Base-by-base conservation (phyloP, 2,113 vertebrate species). In the Hydrolagus affinis region DNA sequence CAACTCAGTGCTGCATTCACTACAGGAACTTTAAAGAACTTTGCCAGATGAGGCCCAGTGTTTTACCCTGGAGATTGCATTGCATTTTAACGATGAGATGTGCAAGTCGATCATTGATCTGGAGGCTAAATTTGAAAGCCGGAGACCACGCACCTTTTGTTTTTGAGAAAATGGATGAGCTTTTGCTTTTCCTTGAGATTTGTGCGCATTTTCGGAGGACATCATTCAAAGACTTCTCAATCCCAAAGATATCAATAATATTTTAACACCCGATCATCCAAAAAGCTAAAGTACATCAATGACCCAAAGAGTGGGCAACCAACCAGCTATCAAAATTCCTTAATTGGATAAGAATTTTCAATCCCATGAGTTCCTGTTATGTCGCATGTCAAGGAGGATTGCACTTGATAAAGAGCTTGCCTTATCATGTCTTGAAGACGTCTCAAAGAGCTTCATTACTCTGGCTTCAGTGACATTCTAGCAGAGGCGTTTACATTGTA, bases 161-260 rank as follows among this genome's bases (percentile, higher is more conserved):
- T 75, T 75, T 75, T 75, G 72, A 75, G 72, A 75, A 75, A 75
- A 75, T 75, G 8, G 21, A 75, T 28, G 72, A 75, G 32, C 72
- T 75, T 23, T 30, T 75, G 72, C 32, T 75, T 75, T 23, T 75
- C 72, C 32, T 75, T 75, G 72, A 75, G 72, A 12, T 23, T 28
- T 23, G 32, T 75, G 32, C 14, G 10, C 44, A 23, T 8, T 70
- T 70, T 70, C 11, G 69, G 69, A 70, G 69, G 69, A 70, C 17
- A 70, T 6, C 4, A 70, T 23, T 70, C 69, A 70, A 12, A 6
- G 69, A 0, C 44, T 44, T 44, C 23, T 70, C 72, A 75, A 23
- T 23, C 23, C 72, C 28, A 23, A 75, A 75, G 72, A 23, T 12
- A 30, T 75, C 72, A 75, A 75, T 30, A 75, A 15, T 75, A 14